Base-by-base conservation (phyloP, 2,888 invertebrate species). In the Myathropa florea region DNA sequence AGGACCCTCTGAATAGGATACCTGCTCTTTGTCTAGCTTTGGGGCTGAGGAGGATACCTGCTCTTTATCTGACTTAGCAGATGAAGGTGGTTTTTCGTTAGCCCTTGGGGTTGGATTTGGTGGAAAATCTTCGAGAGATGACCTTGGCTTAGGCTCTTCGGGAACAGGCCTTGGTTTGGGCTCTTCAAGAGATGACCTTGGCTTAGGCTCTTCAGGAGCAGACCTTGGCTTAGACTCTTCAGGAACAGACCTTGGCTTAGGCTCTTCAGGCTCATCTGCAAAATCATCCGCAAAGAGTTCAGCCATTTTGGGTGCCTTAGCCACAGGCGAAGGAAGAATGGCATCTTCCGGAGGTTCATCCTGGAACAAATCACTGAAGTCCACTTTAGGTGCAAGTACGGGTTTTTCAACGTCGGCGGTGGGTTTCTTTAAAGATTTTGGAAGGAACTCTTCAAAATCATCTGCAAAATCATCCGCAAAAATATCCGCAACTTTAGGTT, bases 361-460 rank as follows among this genome's bases (percentile, higher is more conserved):
- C 7, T 18, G 18, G 18, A 46, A 46, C 7, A 46, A 18, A 2
- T 46, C 46, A 46, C 46, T 18, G 7, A 46, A 46, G 18, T 46
- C 18, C 18, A 46, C 18, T 18, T 46, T 46, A n/a, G 18, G 0
- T 1, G 46, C 18, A 0, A 46, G 6, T 18, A 18, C 0, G 4
- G 39, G 39, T 39, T 39, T 14, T 14, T 39, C 18, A 1, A 39
- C 18, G 2, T 46, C 18, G 46, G 46, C 46, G 18, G 9, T 18
- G 46, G 2, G 6, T 10, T 89, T 90, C 2, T 88, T 76, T 57
- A 89, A 76, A 9, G 86, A 88, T 36, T 89, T 90, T n/a, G 80
- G 67, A 14, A 59, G 46, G 3, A 84, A 71, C 24, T 64, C 67
- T 4, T 77, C 72, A 26, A 81, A 81, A 14, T 85, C 71, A 4